A percentile compares a stretch with the other conserved stretches of the same genome.
Evolutionary conservation across 1,140 invertebrate species (phyloP).

Genomic region (Neuroterus valhalla): DNA sequence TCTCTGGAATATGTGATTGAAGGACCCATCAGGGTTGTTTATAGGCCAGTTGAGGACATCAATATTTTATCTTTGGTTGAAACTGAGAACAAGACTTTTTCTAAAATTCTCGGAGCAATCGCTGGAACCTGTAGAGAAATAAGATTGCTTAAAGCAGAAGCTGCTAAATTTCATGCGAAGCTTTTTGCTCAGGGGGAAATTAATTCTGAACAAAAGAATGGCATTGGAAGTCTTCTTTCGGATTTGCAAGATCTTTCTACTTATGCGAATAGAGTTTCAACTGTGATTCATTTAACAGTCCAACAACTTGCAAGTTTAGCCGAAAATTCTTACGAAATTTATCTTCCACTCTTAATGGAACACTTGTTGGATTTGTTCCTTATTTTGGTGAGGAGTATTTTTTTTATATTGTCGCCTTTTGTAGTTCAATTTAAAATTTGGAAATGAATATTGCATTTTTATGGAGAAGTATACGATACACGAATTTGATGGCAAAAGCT

Average conservation of each 20-base stretch:
- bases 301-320: conserved; percentile 67
- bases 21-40: conserved; percentile 76
- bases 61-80: conserved; percentile 82
- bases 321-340: conserved; percentile 60
- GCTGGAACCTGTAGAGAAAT: conserved; percentile 88
- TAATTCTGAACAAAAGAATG: conserved; percentile 59
- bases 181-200: conserved; percentile 81
- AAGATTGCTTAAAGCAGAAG: conserved; percentile 80
- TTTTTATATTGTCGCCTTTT: too few species aligned
- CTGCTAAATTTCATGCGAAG: conserved; percentile 79
- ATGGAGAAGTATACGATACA: too few species aligned
- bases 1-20: conserved; percentile 73
- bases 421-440: too few species aligned
- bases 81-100: conserved; percentile 88
- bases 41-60: conserved; percentile 80
- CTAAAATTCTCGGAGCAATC: conserved; percentile 88
- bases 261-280: conserved; percentile 72
- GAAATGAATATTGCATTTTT: too few species aligned
- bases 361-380: conserved; percentile 81
- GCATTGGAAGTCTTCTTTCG: conserved; percentile 60
- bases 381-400: conserved; percentile 70
- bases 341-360: conserved; percentile 73
- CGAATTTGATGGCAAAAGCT: too few species aligned
- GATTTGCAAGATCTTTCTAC: conserved; percentile 70
- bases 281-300: conserved; percentile 62